Conservation (phyloP, 2,113 vertebrate species). For the Herpailurus yagouaroundi region DNA sequence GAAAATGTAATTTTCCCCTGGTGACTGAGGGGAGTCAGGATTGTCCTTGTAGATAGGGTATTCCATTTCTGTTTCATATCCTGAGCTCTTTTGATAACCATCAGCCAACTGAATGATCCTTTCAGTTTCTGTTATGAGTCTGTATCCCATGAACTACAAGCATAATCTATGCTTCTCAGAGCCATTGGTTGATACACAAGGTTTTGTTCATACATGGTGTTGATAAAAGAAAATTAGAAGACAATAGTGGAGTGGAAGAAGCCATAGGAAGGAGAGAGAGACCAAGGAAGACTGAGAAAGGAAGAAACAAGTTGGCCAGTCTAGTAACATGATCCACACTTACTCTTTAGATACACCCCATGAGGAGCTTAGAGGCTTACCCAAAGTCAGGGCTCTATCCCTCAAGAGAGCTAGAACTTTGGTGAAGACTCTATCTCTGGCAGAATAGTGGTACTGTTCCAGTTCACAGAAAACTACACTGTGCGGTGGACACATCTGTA, state of each 20-base stretch:
- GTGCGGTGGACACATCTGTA: background rate
- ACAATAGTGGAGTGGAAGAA: background rate
- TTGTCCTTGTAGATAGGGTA: background rate
- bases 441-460: background rate
- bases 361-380: background rate
- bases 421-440: background rate
- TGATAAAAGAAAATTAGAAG: slow-evolving; percentile 22
- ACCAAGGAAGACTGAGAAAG: background rate
- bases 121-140: background rate
- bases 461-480: background rate
- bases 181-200: background rate
- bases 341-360: background rate
- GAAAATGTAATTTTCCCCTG: background rate
- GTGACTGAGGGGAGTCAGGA: background rate
- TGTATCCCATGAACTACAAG: background rate
- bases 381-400: background rate
- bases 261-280: background rate
- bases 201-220: background rate
- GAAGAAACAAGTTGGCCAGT: background rate
- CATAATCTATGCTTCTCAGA: background rate
- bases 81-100: background rate
- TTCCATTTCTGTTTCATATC: background rate
- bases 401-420: background rate
- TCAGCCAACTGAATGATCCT: background rate
- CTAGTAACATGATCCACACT: background rate